Percentiles rank a stretch among this genome's conserved stretches.
Conservation (phyloP, 2,888 invertebrate species). For the Parthenolecanium corni region DNA sequence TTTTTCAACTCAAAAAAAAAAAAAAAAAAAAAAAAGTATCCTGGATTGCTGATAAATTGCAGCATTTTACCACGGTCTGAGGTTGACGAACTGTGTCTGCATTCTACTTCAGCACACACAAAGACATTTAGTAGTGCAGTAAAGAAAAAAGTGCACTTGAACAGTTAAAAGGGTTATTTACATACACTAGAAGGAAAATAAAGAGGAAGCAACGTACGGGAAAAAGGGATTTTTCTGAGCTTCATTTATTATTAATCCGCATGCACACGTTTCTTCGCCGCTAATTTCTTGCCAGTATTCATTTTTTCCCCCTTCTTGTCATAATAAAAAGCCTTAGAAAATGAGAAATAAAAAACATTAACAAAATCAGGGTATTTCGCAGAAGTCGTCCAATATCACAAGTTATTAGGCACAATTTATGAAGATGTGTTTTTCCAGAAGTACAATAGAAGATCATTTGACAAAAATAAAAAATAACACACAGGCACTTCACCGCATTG, state of each 20-base stretch:
- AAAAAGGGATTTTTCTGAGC: constrained; percentile 13
- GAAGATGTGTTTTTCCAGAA: too few species aligned
- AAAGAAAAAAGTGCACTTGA: background rate
- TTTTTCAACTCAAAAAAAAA: background rate
- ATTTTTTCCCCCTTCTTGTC: too few species aligned
- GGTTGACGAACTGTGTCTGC: constrained; percentile 14
- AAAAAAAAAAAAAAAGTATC: background rate
- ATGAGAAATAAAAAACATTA: too few species aligned
- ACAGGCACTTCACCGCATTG: too few species aligned
- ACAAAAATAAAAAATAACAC: too few species aligned
- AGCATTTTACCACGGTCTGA: background rate
- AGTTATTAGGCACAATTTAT: too few species aligned
- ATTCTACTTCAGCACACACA: background rate
- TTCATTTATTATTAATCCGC: constrained; percentile 9
- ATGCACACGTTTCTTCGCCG: background rate
- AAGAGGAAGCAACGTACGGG: constrained; percentile 8
- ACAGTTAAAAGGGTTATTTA: background rate
- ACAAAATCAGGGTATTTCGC: too few species aligned
- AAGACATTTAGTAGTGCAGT: background rate
- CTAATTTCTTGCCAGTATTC: background rate
- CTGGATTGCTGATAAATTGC: background rate
- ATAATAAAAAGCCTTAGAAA: too few species aligned
- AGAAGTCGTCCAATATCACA: too few species aligned
- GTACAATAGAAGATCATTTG: too few species aligned
- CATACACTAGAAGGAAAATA: background rate